phyloP scores from a whole-genome alignment of 2,797 vertebrate species.

The Ambastaia sidthimunki region DNA sequence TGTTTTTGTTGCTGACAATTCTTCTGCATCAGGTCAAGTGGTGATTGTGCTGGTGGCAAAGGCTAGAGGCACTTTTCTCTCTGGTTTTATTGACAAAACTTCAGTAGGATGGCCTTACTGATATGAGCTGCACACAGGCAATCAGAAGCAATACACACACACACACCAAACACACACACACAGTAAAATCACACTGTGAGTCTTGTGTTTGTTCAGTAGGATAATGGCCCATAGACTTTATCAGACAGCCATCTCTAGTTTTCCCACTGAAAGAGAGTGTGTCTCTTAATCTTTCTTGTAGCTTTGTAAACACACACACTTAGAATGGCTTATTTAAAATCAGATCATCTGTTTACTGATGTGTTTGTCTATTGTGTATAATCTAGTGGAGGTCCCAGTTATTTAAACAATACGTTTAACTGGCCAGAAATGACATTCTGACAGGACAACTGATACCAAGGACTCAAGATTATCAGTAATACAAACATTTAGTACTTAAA shows the following conservation, averaged over 20 bases:
- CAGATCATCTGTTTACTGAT: conserved; percentile 27
- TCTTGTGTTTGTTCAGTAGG: conserved; percentile 41
- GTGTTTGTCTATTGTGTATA: conserved; percentile 27
- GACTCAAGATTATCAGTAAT: not conserved
- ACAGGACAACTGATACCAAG: not conserved
- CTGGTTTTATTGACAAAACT: conserved; percentile 71
- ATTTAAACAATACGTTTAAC: conserved; percentile 36
- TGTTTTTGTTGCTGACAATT: conserved; percentile 40
- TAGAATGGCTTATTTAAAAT: conserved; percentile 34
- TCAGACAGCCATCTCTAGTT: conserved; percentile 55
- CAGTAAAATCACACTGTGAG: conserved; percentile 10
- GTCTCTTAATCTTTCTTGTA: conserved; percentile 34
- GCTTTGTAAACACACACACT: conserved; percentile 29
- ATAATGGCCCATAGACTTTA: conserved; percentile 56
- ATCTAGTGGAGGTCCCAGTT: conserved; percentile 33
- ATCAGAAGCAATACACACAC: conserved; percentile 61
- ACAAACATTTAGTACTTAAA: not conserved
- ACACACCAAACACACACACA: conserved; percentile 39
- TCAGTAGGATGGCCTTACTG: conserved; percentile 69
- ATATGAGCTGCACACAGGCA: conserved; percentile 69
- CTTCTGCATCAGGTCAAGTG: conserved; percentile 65
- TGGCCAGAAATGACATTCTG: conserved; percentile 16
- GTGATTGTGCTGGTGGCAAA: conserved; percentile 68
- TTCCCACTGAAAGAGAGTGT: conserved; percentile 39
- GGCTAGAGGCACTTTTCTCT: conserved; percentile 63